Base-by-base conservation (phyloP, 2,113 vertebrate species). In the Sapayoa aenigma region DNA sequence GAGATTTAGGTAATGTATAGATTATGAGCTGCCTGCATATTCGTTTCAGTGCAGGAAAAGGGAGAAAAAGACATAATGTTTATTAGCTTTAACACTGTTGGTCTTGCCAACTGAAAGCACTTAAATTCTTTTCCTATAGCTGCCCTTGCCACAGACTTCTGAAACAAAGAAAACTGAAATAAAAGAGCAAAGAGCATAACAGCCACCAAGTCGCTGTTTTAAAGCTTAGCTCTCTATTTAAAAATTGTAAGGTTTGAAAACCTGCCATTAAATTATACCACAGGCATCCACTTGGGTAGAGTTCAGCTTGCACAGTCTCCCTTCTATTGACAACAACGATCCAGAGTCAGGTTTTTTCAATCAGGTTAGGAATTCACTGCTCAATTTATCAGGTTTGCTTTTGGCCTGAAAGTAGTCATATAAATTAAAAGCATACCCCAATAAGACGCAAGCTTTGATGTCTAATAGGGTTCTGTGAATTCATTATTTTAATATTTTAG, bases 341-440 rank as follows among this genome's bases (percentile, higher is more conserved):
- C 71, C 62, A 69, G 59, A 94, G 91, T 73, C 84, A 96, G 83
- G 49, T 97, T 97, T 95, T 95, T 97, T 94, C 94, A 94, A 79
- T 95, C 74, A 88, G 72, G 53, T 94, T 93, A 91, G 71, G 74
- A 95, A 94, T 90, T 95, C 83, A 46, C 89, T 93, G 46, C 77
- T 94, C 84, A 96, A 62, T 96, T 96, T 94, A 96, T 96, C 95
- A 94, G 84, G 89, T 90, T 97, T 96, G 80, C 76, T 93, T 91
- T 59, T 96, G 92, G 73, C 69, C 76, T 90, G 76, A 87, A 82
- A 89, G 50, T 79, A 60, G 44, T 65, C 50, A 67, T 73, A 87
- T 93, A 96, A 95, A 96, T 96, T 96, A 96, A 95, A 98, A 97
- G 72, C 87, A 93, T 94, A 96, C 66, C 41, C 88, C 86, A 96